Evolutionary conservation across 1,140 invertebrate species (phyloP).

Genomic region (Temnothorax curvispinosus): DNA sequence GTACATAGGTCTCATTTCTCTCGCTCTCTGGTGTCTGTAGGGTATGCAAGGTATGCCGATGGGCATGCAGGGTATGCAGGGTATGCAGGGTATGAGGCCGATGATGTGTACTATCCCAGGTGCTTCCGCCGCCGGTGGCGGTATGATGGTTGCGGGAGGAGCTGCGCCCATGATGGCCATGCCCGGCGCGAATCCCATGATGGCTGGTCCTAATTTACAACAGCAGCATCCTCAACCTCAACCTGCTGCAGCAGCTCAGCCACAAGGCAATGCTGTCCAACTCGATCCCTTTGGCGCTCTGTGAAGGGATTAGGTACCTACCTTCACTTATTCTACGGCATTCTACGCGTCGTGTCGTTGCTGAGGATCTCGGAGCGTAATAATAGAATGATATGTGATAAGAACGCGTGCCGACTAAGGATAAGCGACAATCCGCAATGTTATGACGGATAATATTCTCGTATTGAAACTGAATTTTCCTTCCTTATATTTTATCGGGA

Average conservation of each 20-base stretch:
- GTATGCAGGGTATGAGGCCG: slow-evolving; percentile 79
- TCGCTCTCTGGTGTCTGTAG: slow-evolving; percentile 75
- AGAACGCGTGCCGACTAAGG: neutral
- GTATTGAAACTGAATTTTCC: neutral
- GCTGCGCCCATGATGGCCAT: slow-evolving; percentile 79
- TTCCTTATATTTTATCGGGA: neutral
- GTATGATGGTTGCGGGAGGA: slow-evolving; percentile 79
- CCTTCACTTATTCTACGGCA: slow-evolving; percentile 32
- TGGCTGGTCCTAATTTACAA: slow-evolving; percentile 77
- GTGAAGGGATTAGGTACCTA: slow-evolving; percentile 83
- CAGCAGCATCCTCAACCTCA: slow-evolving; percentile 78
- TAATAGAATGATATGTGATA: slow-evolving; percentile 14
- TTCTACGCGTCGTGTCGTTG: slow-evolving; percentile 10
- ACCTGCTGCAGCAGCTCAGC: slow-evolving; percentile 72
- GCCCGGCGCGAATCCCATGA: slow-evolving; percentile 78
- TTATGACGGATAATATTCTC: neutral
- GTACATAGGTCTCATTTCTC: slow-evolving; percentile 62
- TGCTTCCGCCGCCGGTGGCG: slow-evolving; percentile 74
- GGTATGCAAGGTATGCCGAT: slow-evolving; percentile 84
- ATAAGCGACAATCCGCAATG: neutral
- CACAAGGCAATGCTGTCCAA: slow-evolving; percentile 83
- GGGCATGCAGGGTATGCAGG: slow-evolving; percentile 79
- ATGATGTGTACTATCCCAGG: slow-evolving; percentile 82
- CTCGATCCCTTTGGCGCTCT: slow-evolving; percentile 86
- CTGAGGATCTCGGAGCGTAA: neutral